Percentiles rank a stretch among this genome's conserved stretches.
phyloP scores from a whole-genome alignment of 2,113 vertebrate genomes.

The Dendrocopos noguchii region DNA sequence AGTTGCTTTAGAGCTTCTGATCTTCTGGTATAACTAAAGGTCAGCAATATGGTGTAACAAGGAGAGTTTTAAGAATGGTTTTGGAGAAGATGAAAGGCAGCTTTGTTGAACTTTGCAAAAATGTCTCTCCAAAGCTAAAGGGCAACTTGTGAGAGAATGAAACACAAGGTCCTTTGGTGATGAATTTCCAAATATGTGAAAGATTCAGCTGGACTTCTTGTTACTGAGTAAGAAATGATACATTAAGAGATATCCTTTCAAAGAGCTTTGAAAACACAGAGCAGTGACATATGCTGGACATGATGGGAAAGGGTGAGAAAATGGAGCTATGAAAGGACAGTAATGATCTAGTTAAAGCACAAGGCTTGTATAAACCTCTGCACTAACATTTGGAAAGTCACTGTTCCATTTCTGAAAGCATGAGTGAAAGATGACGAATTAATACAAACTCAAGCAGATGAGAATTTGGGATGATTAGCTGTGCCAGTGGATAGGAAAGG shows the following conservation, averaged over 20 bases:
- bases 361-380: background rate
- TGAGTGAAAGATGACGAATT: background rate
- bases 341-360: background rate
- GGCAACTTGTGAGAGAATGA: background rate
- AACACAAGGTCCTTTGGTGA: background rate
- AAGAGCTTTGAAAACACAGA: conserved; percentile 1
- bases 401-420: background rate
- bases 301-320: background rate
- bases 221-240: background rate
- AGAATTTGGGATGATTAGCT: background rate
- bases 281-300: background rate
- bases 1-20: background rate
- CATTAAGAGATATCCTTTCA: background rate
- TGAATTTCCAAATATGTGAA: background rate
- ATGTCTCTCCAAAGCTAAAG: background rate
- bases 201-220: background rate
- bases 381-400: background rate
- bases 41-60: background rate
- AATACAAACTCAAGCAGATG: background rate
- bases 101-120: background rate
- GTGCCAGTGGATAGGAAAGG: background rate
- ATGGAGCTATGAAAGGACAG: background rate
- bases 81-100: conserved; percentile 15
- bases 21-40: background rate
- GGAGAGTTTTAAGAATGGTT: background rate